phyloP scores from a whole-genome alignment of 2,888 invertebrate species.

The Strigamia crassipes region DNA sequence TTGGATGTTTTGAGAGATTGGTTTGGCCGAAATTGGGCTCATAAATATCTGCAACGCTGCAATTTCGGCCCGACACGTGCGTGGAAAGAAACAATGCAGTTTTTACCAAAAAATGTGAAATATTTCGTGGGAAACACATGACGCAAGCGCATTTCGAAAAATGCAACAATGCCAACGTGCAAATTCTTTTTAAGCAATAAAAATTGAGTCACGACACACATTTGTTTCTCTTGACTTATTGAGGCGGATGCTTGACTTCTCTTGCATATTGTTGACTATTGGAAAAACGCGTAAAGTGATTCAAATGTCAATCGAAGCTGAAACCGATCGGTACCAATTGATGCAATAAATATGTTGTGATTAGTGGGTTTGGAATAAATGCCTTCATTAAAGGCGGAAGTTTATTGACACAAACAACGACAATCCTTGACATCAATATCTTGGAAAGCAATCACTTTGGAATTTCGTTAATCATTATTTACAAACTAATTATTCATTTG shows the following conservation, averaged over 20 bases:
- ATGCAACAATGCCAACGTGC: neutral
- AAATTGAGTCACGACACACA: slow-evolving; percentile 20
- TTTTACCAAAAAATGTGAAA: no score
- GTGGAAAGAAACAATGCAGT: no score
- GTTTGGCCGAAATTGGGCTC: neutral
- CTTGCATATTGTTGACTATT: neutral
- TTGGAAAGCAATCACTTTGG: neutral
- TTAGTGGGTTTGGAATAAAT: neutral
- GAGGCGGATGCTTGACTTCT: neutral
- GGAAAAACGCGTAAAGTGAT: neutral
- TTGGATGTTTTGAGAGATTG: neutral
- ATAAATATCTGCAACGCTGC: neutral
- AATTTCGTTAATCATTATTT: neutral
- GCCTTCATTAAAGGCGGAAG: neutral
- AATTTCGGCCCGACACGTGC: neutral
- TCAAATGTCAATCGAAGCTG: slow-evolving; percentile 15
- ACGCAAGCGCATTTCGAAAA: no score
- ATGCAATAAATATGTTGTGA: neutral
- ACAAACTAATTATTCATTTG: no score
- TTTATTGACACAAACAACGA: slow-evolving; percentile 8
- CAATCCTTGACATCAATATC: slow-evolving; percentile 9
- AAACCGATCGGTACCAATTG: slow-evolving; percentile 7
- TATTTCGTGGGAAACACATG: no score
- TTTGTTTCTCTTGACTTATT: slow-evolving; percentile 17
- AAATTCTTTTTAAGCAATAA: neutral